These are phyloP conservation scores for Chiropotes sagulatus DNA, from an alignment of 2,797 vertebrate species.

Conservation along the genomic window DNA sequence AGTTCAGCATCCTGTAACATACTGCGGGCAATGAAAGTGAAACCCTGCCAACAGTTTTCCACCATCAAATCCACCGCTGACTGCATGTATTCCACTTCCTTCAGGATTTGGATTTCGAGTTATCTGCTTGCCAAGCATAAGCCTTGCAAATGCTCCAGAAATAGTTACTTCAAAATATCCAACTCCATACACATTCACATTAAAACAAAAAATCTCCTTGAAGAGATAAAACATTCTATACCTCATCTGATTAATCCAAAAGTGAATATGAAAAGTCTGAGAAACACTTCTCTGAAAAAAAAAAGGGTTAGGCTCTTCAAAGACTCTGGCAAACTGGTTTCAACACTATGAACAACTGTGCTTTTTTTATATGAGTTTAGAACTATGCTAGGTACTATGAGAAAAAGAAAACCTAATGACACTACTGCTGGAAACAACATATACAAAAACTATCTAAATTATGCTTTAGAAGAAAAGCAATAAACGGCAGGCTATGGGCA, in stretches of 20 bases:
- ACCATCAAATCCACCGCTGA: background rate
- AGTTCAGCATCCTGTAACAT: background rate
- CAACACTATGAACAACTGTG: background rate
- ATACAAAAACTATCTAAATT: background rate
- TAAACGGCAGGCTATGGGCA: background rate
- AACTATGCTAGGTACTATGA: background rate
- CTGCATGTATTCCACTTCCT: background rate
- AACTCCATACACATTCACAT: background rate
- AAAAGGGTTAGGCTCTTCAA: background rate
- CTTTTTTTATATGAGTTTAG: background rate
- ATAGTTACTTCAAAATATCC: background rate
- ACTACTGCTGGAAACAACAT: background rate
- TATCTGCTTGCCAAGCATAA: background rate
- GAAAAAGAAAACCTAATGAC: background rate
- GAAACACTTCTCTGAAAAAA: conserved; percentile 1
- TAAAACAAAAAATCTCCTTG: background rate
- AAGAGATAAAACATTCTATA: conserved; percentile 18
- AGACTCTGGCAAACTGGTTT: background rate
- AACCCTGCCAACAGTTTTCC: background rate
- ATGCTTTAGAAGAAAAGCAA: background rate
- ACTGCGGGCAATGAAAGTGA: background rate
- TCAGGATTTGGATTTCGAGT: background rate
- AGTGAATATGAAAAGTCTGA: conserved; percentile 14
- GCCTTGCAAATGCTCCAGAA: background rate
- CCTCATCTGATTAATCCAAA: conserved; percentile 18